phyloP scores from a whole-genome alignment of 2,113 vertebrate species.

The Chunga burmeisteri region DNA sequence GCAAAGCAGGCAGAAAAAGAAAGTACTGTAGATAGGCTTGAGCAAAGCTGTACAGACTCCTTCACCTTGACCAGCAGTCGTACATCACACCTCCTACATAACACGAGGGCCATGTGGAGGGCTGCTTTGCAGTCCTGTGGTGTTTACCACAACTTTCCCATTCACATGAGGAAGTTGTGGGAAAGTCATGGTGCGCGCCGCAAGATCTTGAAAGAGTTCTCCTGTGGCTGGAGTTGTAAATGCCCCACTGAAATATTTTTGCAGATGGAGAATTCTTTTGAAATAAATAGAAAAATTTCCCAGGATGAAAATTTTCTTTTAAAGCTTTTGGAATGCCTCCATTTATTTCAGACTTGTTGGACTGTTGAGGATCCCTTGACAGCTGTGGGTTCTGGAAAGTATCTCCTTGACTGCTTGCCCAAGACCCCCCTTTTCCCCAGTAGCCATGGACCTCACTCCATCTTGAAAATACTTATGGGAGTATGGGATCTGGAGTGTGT shows the following conservation, averaged over 20 bases:
- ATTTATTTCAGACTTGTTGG: slow-evolving; percentile 63
- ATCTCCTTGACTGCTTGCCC: slow-evolving; percentile 57
- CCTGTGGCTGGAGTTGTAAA: slow-evolving; percentile 50
- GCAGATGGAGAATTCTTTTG: slow-evolving; percentile 72
- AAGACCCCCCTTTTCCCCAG: slow-evolving; percentile 48
- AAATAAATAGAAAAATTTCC: slow-evolving; percentile 70
- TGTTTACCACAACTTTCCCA: background rate
- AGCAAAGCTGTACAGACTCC: background rate
- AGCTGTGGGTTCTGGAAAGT: slow-evolving; percentile 67
- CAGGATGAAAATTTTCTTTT: slow-evolving; percentile 66
- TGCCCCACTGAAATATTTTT: slow-evolving; percentile 66
- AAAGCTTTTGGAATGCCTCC: slow-evolving; percentile 66
- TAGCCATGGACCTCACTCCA: slow-evolving; percentile 62
- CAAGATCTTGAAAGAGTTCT: slow-evolving; percentile 59
- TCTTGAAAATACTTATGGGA: slow-evolving; percentile 61
- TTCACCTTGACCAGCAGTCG: background rate
- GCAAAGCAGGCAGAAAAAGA: background rate
- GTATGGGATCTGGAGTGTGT: slow-evolving; percentile 45
- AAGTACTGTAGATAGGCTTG: background rate
- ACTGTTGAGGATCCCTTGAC: slow-evolving; percentile 66
- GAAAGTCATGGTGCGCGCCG: background rate
- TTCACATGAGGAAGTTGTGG: slow-evolving; percentile 26
- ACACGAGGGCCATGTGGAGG: background rate
- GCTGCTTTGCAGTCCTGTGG: background rate
- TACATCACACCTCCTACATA: background rate